Evolutionary conservation across 2,113 vertebrate species (phyloP).

Genomic region (Nothoprocta pentlandii): DNA sequence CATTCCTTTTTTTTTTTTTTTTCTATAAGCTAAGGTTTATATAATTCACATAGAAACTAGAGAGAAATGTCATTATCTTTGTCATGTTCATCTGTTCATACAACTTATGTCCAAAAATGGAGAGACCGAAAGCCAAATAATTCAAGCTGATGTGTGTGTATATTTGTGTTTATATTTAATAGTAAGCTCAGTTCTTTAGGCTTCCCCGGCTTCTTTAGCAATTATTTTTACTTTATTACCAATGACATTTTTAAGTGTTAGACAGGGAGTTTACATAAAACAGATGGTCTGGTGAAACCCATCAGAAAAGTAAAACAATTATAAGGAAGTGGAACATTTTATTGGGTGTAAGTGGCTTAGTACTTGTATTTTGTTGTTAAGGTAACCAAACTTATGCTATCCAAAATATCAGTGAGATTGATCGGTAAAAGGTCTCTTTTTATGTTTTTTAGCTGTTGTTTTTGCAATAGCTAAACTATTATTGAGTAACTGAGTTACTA

Average conservation of each 20-base stretch:
- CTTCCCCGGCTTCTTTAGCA: neutral
- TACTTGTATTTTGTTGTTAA: neutral
- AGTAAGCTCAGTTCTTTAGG: neutral
- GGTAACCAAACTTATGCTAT: neutral
- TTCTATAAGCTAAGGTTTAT: neutral
- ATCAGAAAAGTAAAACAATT: neutral
- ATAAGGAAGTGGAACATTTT: neutral
- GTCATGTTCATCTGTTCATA: neutral
- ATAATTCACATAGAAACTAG: neutral
- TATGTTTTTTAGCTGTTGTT: neutral
- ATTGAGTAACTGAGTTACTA: neutral
- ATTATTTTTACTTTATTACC: neutral
- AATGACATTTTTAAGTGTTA: neutral
- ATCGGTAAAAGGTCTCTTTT: neutral
- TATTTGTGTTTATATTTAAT: neutral
- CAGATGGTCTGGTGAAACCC: neutral
- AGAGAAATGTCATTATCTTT: neutral
- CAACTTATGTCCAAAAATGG: neutral
- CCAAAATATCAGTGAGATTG: neutral
- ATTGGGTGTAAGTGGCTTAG: neutral
- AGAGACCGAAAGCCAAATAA: neutral
- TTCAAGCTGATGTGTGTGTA: neutral
- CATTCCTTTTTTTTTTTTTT: neutral
- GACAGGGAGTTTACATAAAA: neutral
- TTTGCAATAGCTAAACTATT: neutral